Conservation (phyloP, 2,888 invertebrate genomes). For the Taenaris catops region DNA sequence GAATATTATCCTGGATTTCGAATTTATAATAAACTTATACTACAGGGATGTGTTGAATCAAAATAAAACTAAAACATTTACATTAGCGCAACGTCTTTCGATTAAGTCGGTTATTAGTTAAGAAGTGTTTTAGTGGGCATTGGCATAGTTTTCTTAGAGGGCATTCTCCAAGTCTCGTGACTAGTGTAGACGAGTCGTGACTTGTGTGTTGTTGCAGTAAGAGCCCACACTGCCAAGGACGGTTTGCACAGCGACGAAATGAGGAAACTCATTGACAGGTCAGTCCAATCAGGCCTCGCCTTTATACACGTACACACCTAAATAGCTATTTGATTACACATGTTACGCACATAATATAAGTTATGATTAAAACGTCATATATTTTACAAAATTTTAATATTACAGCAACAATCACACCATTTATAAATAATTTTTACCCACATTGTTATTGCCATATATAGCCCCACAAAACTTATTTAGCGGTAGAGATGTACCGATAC, state of each 20-base stretch:
- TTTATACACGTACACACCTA: constrained; percentile 3
- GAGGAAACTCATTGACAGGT: constrained; percentile 98
- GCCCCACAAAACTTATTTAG: too few species aligned
- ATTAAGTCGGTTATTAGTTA: neutral
- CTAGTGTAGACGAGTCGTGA: constrained; percentile 75
- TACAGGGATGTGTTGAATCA: too few species aligned
- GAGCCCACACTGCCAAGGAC: constrained; percentile 89
- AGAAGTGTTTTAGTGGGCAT: constrained; percentile 37
- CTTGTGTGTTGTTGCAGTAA: constrained; percentile 81
- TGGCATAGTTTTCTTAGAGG: constrained; percentile 46
- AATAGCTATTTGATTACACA: neutral
- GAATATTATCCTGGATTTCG: too few species aligned
- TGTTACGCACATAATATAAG: neutral
- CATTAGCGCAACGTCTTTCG: too few species aligned
- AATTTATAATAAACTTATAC: too few species aligned
- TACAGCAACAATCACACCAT: too few species aligned
- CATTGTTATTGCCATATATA: too few species aligned
- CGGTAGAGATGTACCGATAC: too few species aligned
- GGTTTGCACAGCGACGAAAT: constrained; percentile 97
- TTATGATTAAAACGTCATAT: too few species aligned
- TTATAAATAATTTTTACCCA: too few species aligned
- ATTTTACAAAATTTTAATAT: too few species aligned
- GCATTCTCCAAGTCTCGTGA: constrained; percentile 55
- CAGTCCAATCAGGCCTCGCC: constrained; percentile 74
- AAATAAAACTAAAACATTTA: too few species aligned